These are phyloP conservation scores for Stomatorhinus ivindoensis DNA, from an alignment of 2,113 vertebrate genomes.

Conservation along the genomic window DNA sequence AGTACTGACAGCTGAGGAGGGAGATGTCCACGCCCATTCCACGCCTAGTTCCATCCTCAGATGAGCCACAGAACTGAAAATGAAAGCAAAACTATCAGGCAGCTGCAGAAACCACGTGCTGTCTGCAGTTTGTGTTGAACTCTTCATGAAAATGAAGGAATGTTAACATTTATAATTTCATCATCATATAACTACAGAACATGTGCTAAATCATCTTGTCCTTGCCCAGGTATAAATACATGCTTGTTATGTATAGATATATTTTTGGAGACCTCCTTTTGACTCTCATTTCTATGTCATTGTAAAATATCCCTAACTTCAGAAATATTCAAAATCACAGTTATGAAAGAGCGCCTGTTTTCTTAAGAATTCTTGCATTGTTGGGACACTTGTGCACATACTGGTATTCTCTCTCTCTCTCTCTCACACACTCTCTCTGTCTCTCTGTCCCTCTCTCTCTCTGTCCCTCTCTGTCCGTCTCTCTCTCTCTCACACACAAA, in stretches of 20 bases:
- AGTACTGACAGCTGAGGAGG: slow-evolving; percentile 94
- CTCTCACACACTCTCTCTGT: too few relatives aligned
- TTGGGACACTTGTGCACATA: background rate
- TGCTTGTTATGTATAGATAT: background rate
- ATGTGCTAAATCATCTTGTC: background rate
- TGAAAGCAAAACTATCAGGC: background rate
- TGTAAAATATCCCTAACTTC: background rate
- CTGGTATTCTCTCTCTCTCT: background rate
- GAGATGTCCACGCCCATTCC: slow-evolving; percentile 97
- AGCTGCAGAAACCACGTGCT: background rate
- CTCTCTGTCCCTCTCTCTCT: too few relatives aligned
- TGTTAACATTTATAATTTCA: background rate
- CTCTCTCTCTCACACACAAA: background rate
- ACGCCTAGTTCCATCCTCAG: slow-evolving; percentile 69
- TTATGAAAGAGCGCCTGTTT: background rate
- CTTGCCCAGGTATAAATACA: background rate
- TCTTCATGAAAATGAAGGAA: background rate
- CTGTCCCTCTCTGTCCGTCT: too few relatives aligned
- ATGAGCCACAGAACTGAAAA: slow-evolving; percentile 77
- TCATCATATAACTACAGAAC: background rate
- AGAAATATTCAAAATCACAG: background rate
- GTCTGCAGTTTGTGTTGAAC: background rate
- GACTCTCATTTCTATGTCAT: background rate
- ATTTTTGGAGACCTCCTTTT: background rate
- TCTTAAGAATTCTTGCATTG: background rate